Conservation (phyloP, 2,797 vertebrate genomes). For the Huso huso region DNA sequence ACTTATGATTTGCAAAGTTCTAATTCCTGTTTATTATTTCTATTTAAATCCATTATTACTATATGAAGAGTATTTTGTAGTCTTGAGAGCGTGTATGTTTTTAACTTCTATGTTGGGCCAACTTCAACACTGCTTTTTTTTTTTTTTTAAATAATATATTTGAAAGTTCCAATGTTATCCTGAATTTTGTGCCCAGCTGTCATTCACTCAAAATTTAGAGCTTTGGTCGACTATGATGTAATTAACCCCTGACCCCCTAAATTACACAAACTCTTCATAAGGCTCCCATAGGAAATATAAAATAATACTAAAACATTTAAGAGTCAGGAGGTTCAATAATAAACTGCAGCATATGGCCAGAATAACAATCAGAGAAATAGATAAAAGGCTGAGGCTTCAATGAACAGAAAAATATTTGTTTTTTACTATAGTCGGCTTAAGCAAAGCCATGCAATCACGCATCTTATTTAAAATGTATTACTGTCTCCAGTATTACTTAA, state of each 20-base stretch:
- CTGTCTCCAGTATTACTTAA: not conserved
- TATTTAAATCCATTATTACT: not conserved
- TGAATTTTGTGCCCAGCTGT: constrained; percentile 2
- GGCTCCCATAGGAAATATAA: constrained; percentile 8
- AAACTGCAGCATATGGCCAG: not conserved
- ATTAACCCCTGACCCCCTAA: constrained; percentile 10
- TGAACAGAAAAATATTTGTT: not conserved
- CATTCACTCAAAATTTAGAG: constrained; percentile 4
- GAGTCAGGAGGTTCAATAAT: not conserved
- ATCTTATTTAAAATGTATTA: not conserved
- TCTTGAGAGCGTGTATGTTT: not conserved
- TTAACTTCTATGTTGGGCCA: not conserved
- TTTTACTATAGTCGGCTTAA: not conserved
- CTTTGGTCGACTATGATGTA: not conserved
- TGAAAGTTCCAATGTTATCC: not conserved
- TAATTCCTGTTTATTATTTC: not conserved
- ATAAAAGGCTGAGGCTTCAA: not conserved
- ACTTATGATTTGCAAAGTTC: too few species aligned
- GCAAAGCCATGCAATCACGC: not conserved
- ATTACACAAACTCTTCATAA: constrained; percentile 7
- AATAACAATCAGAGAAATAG: not conserved
- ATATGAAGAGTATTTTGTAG: not conserved
- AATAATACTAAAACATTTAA: constrained; percentile 5
- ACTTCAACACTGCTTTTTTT: too few species aligned
- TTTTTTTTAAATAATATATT: not conserved